Evolutionary conservation across 2,113 vertebrate species (phyloP).

Genomic region (Hassar affinis): DNA sequence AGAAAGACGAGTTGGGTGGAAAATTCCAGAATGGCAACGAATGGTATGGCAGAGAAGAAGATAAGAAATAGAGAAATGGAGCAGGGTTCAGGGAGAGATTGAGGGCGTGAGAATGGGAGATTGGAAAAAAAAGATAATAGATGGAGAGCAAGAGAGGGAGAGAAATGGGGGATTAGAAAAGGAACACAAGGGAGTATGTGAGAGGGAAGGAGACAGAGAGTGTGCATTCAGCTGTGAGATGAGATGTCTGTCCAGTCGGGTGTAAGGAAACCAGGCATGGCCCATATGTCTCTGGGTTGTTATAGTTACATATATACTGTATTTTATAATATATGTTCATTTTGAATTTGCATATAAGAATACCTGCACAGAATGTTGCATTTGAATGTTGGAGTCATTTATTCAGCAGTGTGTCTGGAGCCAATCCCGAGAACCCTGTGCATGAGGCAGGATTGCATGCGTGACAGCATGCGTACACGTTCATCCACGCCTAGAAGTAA

Average conservation of each 20-base stretch:
- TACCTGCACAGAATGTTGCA: not conserved
- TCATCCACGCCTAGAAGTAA: not conserved
- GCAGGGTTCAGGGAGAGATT: constrained; percentile 66
- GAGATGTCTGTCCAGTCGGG: constrained; percentile 69
- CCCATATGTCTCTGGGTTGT: constrained; percentile 56
- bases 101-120: constrained; percentile 68
- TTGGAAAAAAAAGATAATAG: constrained; percentile 68
- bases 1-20: constrained; percentile 47
- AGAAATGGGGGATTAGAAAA: constrained; percentile 30
- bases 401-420: not conserved
- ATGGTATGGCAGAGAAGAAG: not conserved
- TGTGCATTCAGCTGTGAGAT: constrained; percentile 78
- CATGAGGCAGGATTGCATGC: not conserved
- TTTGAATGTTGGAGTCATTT: not conserved
- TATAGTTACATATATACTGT: constrained; percentile 37
- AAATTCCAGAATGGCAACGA: constrained; percentile 42
- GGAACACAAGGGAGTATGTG: constrained; percentile 55
- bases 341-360: not conserved
- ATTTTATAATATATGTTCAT: not conserved
- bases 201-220: constrained; percentile 68
- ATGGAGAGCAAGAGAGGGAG: constrained; percentile 36
- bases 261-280: constrained; percentile 56
- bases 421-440: not conserved
- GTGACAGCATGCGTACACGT: not conserved
- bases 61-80: constrained; percentile 63